Evolutionary conservation across 2,797 vertebrate genomes (phyloP).

Genomic region (Oryzias sinensis): DNA sequence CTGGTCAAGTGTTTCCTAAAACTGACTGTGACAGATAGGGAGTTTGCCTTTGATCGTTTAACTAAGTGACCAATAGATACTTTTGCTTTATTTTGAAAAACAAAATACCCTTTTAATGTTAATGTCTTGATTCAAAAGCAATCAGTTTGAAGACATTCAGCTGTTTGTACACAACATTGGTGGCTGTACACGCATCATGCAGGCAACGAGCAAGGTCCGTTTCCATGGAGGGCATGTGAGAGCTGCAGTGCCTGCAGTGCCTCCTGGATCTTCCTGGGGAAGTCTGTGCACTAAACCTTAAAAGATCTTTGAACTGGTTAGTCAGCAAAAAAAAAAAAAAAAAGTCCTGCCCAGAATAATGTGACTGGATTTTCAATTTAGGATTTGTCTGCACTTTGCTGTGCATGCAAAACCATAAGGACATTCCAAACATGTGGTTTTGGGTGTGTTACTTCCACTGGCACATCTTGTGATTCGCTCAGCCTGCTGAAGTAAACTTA

Average conservation of each 20-base stretch:
- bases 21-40: conserved; percentile 26
- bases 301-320: conserved; percentile 23
- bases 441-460: conserved; percentile 62
- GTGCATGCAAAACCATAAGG: conserved; percentile 16
- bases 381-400: background rate
- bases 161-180: conserved; percentile 24
- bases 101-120: conserved; percentile 4
- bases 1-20: conserved; percentile 44
- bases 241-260: conserved; percentile 72
- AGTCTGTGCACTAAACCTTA: conserved; percentile 40
- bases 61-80: conserved; percentile 48
- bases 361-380: conserved; percentile 27
- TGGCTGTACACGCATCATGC: conserved; percentile 41
- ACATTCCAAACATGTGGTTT: conserved; percentile 57
- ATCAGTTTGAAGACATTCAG: background rate
- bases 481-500: conserved; percentile 49
- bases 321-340: conserved; percentile 18
- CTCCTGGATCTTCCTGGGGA: conserved; percentile 72
- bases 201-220: conserved; percentile 61
- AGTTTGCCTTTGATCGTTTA: conserved; percentile 39
- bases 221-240: conserved; percentile 77
- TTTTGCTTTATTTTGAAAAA: conserved; percentile 12
- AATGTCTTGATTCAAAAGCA: background rate
- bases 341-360: conserved; percentile 8
- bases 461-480: conserved; percentile 45